Base-by-base conservation (phyloP, 2,888 invertebrate species). In the Salpingus planirostris region DNA sequence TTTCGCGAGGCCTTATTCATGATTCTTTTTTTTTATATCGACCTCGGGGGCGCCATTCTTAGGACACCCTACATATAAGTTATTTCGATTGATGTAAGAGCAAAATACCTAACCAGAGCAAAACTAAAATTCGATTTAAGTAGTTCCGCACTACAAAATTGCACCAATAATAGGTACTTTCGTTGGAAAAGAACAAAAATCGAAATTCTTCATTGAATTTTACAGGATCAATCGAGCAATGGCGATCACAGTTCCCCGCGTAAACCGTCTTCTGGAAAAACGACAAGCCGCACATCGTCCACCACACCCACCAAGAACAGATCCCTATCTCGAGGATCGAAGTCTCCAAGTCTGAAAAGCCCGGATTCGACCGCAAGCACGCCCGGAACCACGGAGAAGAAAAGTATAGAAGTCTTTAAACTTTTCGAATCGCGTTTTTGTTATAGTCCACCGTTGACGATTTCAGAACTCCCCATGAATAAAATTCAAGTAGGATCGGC, bases 401-500 rank as follows among this genome's bases (percentile, higher is more conserved):
- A 87, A 69, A 83, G 86, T 86, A 64, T 34, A 8, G 5, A 6
- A 6, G 18, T 18, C 8, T 18, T 13, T 13, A n/a, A 6, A 8
- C 8, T 5, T 18, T 18, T 18, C n/a, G n/a, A n/a, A 18, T 18
- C 18, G 5, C 18, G 18, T 18, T 18, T 18, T 18, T 18, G 8
- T 18, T 18, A 18, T 18, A 6, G 18, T 18, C 18, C 18, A 18
- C 5, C 18, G 18, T 18, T 18, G 18, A 8, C 24, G 8, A 15
- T 66, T 67, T 14, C 65, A 84, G 79, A 81, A 75, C 69, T 91
- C 55, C 88, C 91, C 45, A 91, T 91, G 87, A 92, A 91, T 64
- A 91, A 90, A 70, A 68, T 90, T 40, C 88, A 90, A 73, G 90
- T 90, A 27, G 92, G 93, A 30, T 80, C 85, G 50, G 87, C 87